Evolutionary conservation across 2,888 invertebrate genomes (phyloP).

Genomic region (Myopa tessellatipennis): DNA sequence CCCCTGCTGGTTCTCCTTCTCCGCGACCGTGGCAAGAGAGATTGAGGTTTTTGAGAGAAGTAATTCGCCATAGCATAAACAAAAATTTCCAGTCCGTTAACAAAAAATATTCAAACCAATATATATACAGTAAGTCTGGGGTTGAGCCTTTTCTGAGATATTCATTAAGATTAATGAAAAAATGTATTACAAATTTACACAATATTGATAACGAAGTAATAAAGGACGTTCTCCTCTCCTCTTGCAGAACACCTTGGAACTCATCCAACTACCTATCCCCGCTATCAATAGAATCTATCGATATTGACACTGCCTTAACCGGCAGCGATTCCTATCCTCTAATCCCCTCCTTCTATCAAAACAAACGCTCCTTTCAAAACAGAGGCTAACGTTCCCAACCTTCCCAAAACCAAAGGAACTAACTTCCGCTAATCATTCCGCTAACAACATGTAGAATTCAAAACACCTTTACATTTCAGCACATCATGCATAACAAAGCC

Average conservation of each 20-base stretch:
- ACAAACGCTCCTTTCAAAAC: background rate
- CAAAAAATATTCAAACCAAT: background rate
- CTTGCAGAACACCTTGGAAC: background rate
- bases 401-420: too few relatives aligned
- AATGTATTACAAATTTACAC: background rate
- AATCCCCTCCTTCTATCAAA: background rate
- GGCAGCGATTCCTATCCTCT: background rate
- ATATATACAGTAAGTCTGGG: background rate
- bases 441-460: too few relatives aligned
- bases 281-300: background rate
- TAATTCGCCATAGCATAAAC: background rate
- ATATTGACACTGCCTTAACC: background rate
- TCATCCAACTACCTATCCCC: background rate
- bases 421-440: too few relatives aligned
- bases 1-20: slow-evolving; percentile 5
- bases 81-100: background rate
- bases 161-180: background rate
- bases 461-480: too few relatives aligned
- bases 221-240: background rate
- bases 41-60: background rate
- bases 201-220: background rate
- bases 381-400: background rate
- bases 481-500: too few relatives aligned
- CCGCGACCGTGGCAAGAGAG: background rate
- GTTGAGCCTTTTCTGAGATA: slow-evolving; percentile 1